Evolutionary conservation across 2,888 invertebrate genomes (phyloP), one percentile per base, ranked within the genome.

Genomic region (Eurois occulta): DNA sequence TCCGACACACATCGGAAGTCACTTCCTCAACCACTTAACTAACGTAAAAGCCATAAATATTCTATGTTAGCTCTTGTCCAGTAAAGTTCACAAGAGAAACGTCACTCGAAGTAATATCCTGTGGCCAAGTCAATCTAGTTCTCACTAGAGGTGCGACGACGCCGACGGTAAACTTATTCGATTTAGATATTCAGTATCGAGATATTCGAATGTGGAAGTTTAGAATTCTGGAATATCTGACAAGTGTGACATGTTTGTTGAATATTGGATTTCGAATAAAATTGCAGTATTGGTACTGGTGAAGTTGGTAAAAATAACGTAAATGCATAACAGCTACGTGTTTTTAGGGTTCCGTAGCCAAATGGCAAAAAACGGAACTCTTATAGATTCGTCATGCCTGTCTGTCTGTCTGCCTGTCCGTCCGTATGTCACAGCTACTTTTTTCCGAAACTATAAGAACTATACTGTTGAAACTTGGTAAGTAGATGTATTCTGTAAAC

Each of bases 71-170:
- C 18, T 71, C 67, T 46, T 52, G 43, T 13, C 41, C 21, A 62
- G 21, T 38, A 46, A 81, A 85, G 52, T 82, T 80, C 35, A 46
- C 52, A 66, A 64, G 66, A 55, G 60, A 58, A 86, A 86, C 41
- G 71, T 64, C 67, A 58, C 18, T 41, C 2, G 10, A 64, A 55
- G 52, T 64, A 64, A 78, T 72, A 70, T 58, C 24, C 24, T 52
- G 28, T 75, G 24, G 38, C 43, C 35, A 21, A 69, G 52, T 32
- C 60, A 65, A 86, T 48, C 79, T 70, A 83, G 72, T 71, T 75
- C 69, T 35, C n/a, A 28, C 65, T 86, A 82, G 78, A n/a, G 78
- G 72, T 82, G 83, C 8, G 32, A 41, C 32, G 18, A 35, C 8
- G 32, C 35, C 32, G 18, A 35, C 3, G 7, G 21, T 35, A 48